phyloP scores from a whole-genome alignment of 1,140 invertebrate species.

The Aphis craccivora region DNA sequence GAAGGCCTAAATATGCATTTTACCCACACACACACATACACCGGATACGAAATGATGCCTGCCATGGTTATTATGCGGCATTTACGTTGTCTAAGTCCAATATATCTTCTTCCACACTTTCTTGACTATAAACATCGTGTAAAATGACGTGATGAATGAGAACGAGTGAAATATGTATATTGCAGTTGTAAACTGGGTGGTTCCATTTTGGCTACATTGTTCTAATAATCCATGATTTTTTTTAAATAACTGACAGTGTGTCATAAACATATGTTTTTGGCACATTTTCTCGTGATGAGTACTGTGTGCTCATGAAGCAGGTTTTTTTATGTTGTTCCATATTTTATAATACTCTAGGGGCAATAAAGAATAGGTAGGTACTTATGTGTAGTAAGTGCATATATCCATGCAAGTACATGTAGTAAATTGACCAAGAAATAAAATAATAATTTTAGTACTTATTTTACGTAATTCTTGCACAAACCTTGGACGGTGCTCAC shows the following conservation, averaged over 20 bases:
- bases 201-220: not conserved
- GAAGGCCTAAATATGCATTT: not conserved
- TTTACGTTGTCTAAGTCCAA: not conserved
- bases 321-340: not conserved
- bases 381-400: no score
- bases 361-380: no score
- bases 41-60: not conserved
- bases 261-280: not conserved
- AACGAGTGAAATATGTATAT: not conserved
- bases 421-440: no score
- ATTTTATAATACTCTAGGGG: no score
- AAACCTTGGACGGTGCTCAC: no score
- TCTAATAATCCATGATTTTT: not conserved
- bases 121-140: not conserved
- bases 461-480: no score
- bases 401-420: no score
- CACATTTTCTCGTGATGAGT: not conserved
- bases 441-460: no score
- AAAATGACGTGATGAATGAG: slow-evolving; percentile 2
- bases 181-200: not conserved
- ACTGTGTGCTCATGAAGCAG: not conserved
- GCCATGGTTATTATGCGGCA: slow-evolving; percentile 32
- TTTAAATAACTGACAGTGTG: not conserved
- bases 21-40: not conserved
- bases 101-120: not conserved